These are phyloP conservation scores for Emydura subglobosa DNA, from an alignment of 2,113 vertebrate genomes.

Conservation along the genomic window DNA sequence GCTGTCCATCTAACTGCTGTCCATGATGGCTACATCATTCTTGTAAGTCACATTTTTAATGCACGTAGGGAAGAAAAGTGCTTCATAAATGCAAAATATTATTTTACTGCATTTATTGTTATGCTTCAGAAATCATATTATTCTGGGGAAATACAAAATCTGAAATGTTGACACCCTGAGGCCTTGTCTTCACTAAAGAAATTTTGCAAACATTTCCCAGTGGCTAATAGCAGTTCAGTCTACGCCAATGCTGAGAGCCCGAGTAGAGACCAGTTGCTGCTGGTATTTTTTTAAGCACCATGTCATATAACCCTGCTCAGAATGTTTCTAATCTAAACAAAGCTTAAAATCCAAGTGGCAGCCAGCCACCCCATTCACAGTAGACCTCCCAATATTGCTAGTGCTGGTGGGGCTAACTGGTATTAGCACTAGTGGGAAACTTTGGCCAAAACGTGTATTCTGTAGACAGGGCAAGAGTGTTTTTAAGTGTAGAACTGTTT, in stretches of 20 bases:
- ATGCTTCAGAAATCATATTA: conserved; percentile 15
- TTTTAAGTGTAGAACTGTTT: conserved; percentile 42
- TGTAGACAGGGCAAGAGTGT: accelerated
- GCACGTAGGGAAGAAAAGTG: not conserved
- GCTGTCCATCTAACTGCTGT: not conserved
- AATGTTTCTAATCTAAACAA: not conserved
- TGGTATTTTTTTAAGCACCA: not conserved
- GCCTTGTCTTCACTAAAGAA: conserved; percentile 1
- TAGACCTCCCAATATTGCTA: not conserved
- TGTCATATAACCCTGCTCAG: not conserved
- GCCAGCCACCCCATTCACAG: not conserved
- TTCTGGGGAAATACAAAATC: conserved; percentile 29
- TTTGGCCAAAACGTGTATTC: not conserved
- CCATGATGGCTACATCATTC: accelerated
- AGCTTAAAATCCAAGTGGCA: not conserved
- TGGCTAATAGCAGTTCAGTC: not conserved
- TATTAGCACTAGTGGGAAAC: not conserved
- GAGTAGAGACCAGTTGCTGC: not conserved
- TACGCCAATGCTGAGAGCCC: accelerated
- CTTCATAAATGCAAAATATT: not conserved
- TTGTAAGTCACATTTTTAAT: not conserved
- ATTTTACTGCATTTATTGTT: conserved; percentile 6
- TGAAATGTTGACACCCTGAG: not conserved
- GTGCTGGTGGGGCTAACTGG: not conserved
- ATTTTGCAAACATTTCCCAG: conserved; percentile 13